Conservation (phyloP, 2,113 vertebrate genomes). For the Paratilapia polleni region DNA sequence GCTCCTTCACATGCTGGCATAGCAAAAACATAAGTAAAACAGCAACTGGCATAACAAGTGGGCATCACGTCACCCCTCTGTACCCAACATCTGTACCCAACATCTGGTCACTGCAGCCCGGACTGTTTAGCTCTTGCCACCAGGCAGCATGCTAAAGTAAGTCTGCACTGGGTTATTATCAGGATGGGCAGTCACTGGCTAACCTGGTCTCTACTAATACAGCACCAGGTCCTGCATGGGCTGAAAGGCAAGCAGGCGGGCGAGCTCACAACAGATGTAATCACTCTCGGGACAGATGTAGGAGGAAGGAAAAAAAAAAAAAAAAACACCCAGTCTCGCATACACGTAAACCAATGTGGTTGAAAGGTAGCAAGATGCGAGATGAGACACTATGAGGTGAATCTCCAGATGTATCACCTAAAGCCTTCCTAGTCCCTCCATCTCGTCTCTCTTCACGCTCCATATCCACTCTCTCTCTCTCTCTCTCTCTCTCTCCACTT, state of each 20-base stretch:
- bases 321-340: background rate
- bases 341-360: constrained; percentile 2
- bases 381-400: constrained; percentile 35
- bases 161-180: constrained; percentile 28
- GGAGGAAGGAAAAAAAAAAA: constrained; percentile 2
- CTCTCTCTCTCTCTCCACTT: constrained; percentile 13
- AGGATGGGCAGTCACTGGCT: constrained; percentile 17
- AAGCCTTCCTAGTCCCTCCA: background rate
- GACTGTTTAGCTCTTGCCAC: background rate
- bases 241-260: background rate
- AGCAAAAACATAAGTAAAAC: constrained; percentile 9
- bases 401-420: constrained; percentile 23
- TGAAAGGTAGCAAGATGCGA: background rate
- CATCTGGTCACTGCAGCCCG: background rate
- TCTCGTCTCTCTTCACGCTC: constrained; percentile 8
- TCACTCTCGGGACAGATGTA: constrained; percentile 20
- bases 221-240: background rate
- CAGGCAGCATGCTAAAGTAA: constrained; percentile 3
- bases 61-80: background rate
- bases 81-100: too few relatives aligned
- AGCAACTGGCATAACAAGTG: constrained; percentile 9
- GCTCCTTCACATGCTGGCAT: background rate
- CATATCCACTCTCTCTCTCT: background rate
- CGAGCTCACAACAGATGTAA: constrained; percentile 35
- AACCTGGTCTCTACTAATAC: constrained; percentile 11